These are phyloP conservation scores for Triplophysa dalaica DNA, from an alignment of 2,113 vertebrate species.

Conservation along the genomic window DNA sequence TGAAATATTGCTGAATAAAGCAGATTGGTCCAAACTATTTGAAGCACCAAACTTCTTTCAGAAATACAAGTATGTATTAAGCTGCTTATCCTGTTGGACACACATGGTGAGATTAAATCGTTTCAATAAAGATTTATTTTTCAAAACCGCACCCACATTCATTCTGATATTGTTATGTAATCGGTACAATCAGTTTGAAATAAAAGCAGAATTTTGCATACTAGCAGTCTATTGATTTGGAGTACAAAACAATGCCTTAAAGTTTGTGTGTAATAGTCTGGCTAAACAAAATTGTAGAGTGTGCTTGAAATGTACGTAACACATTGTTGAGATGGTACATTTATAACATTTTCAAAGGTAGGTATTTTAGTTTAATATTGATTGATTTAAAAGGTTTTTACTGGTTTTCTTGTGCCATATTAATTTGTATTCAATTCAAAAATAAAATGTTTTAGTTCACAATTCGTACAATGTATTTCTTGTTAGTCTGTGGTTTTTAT, in stretches of 20 bases:
- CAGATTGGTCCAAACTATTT: conserved; percentile 93
- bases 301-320: conserved; percentile 33
- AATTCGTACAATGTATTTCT: conserved; percentile 65
- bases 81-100: conserved; percentile 75
- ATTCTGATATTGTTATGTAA: conserved; percentile 23
- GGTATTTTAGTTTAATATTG: conserved; percentile 55
- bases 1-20: conserved; percentile 90
- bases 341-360: conserved; percentile 56
- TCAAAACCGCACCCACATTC: conserved; percentile 47
- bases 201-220: conserved; percentile 37
- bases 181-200: conserved; percentile 35
- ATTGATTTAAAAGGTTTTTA: conserved; percentile 41
- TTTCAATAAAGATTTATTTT: conserved; percentile 62
- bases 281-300: conserved; percentile 42
- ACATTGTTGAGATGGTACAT: conserved; percentile 40
- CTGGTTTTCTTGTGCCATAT: conserved; percentile 56
- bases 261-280: conserved; percentile 32
- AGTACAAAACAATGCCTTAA: conserved; percentile 16
- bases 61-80: conserved; percentile 97
- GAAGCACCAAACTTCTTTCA: conserved; percentile 93
- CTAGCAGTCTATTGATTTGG: conserved; percentile 21
- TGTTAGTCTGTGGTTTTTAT: conserved; percentile 59
- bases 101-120: conserved; percentile 60
- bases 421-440: conserved; percentile 60
- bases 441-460: conserved; percentile 69